These are phyloP conservation scores for Phaedon cochleariae DNA, from an alignment of 2,888 invertebrate genomes.

Conservation along the genomic window DNA sequence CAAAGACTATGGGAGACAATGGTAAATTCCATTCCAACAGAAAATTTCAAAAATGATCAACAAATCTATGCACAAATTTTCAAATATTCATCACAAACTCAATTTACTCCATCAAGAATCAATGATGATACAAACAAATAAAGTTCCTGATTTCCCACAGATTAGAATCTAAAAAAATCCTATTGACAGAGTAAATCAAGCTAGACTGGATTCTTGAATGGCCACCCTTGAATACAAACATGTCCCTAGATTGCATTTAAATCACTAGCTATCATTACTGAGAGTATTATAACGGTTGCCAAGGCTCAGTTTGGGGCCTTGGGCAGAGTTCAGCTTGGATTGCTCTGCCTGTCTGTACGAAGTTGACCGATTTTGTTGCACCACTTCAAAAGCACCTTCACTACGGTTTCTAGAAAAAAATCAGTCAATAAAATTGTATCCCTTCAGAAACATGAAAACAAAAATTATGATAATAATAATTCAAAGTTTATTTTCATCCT, in stretches of 20 bases:
- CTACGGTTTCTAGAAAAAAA: conserved; percentile 60
- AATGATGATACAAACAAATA: background rate
- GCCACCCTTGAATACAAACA: conserved; percentile 46
- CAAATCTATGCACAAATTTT: conserved; percentile 4
- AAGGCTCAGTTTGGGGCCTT: conserved; percentile 67
- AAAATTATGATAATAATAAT: too few relatives aligned
- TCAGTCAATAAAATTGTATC: too few relatives aligned
- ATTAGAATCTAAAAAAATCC: background rate
- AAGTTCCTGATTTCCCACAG: too few relatives aligned
- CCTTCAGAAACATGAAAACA: too few relatives aligned
- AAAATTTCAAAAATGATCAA: conserved; percentile 7
- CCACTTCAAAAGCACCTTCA: conserved; percentile 69
- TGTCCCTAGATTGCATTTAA: conserved; percentile 43
- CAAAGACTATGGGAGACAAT: conserved; percentile 8
- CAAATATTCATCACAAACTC: conserved; percentile 14
- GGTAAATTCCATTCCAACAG: conserved; percentile 7
- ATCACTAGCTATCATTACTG: conserved; percentile 66
- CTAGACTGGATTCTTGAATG: conserved; percentile 29
- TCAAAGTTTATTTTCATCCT: too few relatives aligned
- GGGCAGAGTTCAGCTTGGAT: conserved; percentile 60
- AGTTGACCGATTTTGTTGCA: conserved; percentile 66
- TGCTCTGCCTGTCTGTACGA: conserved; percentile 63
- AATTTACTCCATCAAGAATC: conserved; percentile 31
- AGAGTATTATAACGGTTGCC: conserved; percentile 73
- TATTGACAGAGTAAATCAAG: conserved; percentile 28